Evolutionary conservation across 1,140 invertebrate genomes (phyloP), one percentile per base, ranked within the genome.

Genomic region (Eriosoma lanigerum): DNA sequence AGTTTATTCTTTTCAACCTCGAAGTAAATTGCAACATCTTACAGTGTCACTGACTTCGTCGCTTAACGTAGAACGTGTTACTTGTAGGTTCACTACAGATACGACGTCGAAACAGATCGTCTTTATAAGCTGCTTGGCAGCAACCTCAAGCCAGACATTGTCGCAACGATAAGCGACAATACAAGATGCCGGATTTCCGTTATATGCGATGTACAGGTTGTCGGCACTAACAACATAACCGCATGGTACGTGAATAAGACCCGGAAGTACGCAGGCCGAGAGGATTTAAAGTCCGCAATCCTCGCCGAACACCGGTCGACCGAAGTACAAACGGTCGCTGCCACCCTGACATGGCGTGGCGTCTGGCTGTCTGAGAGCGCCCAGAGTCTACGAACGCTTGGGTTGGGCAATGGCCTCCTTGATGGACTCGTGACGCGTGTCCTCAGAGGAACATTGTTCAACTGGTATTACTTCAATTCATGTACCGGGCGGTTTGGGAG

Each of bases 361-460:
- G 68, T 72, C 17, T 52, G 44, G 46, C 21, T 2, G 1, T 46
- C 68, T 1, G 0, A 1, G 0, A 50, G 68, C 9, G 2, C 0
- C 68, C 29, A 12, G 3, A 32, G 12, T 9, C 58, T 62, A 1
- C 1, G 56, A n/a, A 13, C 12, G 0, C 56, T 58, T 3, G 56
- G 21, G 24, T 0, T 26, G 12, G 1, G 56, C 21, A 15, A 10
- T 4, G 56, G 24, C 0, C 13, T 60, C 0, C 58, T 60, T 0
- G 58, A 5, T 5, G 58, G 26, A 0, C 26, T 60, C 13, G 58
- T 32, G 3, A 60, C 58, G 13, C 58, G 58, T 0, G 58, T 60
- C 1, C 3, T 60, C 0, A 5, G 3, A 4, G 26, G 26, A 1
- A 29, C 26, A 0, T 13, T 19, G 0, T 0, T 12, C 24, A 29